phyloP scores from a whole-genome alignment of 2,888 invertebrate genomes.

The Agrilus mali region DNA sequence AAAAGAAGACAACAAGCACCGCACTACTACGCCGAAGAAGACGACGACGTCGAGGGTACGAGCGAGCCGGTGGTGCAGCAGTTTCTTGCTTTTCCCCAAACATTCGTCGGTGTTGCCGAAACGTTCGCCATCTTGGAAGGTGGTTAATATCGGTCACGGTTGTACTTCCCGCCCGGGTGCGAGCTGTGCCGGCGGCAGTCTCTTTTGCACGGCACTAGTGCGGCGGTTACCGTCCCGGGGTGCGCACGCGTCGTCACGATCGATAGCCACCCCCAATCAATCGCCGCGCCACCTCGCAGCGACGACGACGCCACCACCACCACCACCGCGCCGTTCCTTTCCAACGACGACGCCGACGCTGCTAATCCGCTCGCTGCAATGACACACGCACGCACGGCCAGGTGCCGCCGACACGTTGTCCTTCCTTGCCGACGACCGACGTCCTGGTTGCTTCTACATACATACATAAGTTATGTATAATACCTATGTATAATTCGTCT shows the following conservation, averaged over 20 bases:
- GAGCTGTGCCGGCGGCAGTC: slow-evolving; percentile 32
- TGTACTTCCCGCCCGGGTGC: slow-evolving; percentile 36
- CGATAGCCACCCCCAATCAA: slow-evolving; percentile 29
- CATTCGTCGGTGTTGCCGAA: slow-evolving; percentile 23
- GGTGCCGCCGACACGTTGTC: slow-evolving; percentile 12
- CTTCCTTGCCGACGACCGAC: slow-evolving; percentile 8
- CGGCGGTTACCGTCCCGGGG: slow-evolving; percentile 22
- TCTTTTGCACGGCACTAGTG: slow-evolving; percentile 34
- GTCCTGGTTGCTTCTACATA: slow-evolving; percentile 9
- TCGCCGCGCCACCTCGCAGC: slow-evolving; percentile 28
- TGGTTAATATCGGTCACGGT: slow-evolving; percentile 29
- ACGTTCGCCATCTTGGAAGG: slow-evolving; percentile 36
- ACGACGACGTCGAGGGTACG: slow-evolving; percentile 8
- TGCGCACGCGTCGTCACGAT: slow-evolving; percentile 29
- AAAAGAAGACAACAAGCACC: too few species aligned
- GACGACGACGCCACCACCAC: slow-evolving; percentile 6
- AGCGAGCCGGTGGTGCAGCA: slow-evolving; percentile 27
- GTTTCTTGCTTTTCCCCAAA: slow-evolving; percentile 12
- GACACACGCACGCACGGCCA: slow-evolving; percentile 14
- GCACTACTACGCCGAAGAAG: too few species aligned
- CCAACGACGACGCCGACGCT: slow-evolving; percentile 18
- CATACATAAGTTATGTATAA: too few species aligned
- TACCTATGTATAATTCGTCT: too few species aligned
- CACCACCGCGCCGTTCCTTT: slow-evolving; percentile 14
- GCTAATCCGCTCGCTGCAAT: slow-evolving; percentile 15